Percentiles rank a stretch among this genome's conserved stretches.
Evolutionary conservation across 2,888 invertebrate species (phyloP).

Genomic region (Metellina segmentata): DNA sequence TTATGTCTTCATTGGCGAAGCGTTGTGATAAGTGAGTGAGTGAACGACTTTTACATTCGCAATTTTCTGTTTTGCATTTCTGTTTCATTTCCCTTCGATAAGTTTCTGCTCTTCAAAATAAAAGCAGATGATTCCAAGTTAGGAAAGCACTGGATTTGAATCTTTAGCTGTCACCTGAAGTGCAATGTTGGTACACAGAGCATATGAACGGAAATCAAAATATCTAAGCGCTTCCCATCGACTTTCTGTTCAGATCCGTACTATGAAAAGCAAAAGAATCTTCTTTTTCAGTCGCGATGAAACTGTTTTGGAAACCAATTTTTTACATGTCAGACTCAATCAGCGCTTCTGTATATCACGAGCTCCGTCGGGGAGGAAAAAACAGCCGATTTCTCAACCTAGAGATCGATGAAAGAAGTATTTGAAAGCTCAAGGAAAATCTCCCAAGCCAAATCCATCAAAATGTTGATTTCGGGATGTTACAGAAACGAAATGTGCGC

Average conservation of each 20-base stretch:
- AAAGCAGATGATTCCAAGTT: no score
- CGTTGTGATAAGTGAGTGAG: no score
- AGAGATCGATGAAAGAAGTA: neutral
- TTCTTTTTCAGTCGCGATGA: neutral
- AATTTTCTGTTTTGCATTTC: no score
- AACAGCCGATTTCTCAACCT: neutral
- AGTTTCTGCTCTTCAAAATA: no score
- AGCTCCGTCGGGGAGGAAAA: neutral
- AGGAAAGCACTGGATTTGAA: neutral
- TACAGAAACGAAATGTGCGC: neutral
- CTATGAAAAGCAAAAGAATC: no score
- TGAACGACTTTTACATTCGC: no score
- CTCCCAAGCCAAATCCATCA: conserved; percentile 8
- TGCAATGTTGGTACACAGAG: no score
- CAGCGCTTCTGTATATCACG: conserved; percentile 33
- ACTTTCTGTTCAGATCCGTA: no score
- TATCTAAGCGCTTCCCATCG: no score
- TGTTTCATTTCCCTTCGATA: no score
- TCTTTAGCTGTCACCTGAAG: neutral
- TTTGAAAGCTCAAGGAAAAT: neutral
- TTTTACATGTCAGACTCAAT: conserved; percentile 46
- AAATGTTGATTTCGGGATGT: conserved; percentile 2
- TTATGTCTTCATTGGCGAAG: no score
- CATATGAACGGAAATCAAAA: no score
- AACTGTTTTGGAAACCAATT: conserved; percentile 57